Percentiles rank a stretch among this genome's conserved stretches.
These are phyloP conservation scores for Diploscapter pachys DNA, from an alignment of 1,140 invertebrate genomes.

Conservation along the genomic window DNA sequence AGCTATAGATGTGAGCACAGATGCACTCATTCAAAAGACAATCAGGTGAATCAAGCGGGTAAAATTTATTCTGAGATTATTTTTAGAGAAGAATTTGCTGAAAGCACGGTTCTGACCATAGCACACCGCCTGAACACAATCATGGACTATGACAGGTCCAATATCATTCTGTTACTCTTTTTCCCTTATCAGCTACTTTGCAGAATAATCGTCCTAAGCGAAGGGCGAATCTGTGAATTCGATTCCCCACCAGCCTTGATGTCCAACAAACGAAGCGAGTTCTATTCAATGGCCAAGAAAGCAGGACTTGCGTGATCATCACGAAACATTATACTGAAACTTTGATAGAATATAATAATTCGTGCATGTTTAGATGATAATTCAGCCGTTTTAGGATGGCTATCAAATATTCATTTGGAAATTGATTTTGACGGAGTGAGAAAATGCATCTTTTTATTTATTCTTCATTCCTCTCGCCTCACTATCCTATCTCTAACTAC, in stretches of 20 bases:
- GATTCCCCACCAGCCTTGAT: background rate
- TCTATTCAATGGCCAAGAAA: too few species aligned
- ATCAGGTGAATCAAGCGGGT: constrained; percentile 30
- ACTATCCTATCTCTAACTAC: too few species aligned
- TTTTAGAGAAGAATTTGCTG: constrained; percentile 71
- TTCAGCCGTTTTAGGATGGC: too few species aligned
- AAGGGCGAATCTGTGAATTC: background rate
- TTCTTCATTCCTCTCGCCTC: too few species aligned
- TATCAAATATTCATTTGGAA: too few species aligned
- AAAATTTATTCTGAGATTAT: constrained; percentile 58
- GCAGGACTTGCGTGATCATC: too few species aligned
- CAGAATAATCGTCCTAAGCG: background rate
- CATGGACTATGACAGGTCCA: constrained; percentile 67
- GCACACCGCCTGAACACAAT: constrained; percentile 91
- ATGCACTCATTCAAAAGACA: constrained; percentile 60
- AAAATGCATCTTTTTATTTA: too few species aligned
- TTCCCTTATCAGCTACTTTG: background rate
- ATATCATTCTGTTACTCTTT: background rate
- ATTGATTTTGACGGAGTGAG: too few species aligned
- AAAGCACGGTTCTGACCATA: constrained; percentile 87
- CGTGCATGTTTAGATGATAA: too few species aligned
- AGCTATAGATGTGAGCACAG: constrained; percentile 71
- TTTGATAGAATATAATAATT: too few species aligned
- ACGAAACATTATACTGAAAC: too few species aligned
- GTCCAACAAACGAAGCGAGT: too few species aligned